phyloP scores from a whole-genome alignment of 2,797 vertebrate species.

The Cyclura pinguis region DNA sequence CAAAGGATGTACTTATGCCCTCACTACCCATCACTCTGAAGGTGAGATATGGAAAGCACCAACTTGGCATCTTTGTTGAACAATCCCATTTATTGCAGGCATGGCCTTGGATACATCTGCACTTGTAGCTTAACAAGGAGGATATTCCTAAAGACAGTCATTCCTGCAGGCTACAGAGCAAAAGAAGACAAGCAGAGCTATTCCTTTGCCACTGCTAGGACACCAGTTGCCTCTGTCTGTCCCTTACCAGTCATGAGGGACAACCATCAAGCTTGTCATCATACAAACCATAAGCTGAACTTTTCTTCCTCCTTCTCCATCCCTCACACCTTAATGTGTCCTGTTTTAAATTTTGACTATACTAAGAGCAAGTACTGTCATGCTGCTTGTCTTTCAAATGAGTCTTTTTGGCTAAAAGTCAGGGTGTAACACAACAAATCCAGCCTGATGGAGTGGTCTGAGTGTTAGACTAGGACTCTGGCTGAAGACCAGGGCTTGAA shows the following conservation, averaged over 20 bases:
- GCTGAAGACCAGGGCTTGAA: no score
- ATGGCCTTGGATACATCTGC: not conserved
- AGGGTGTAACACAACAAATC: no score
- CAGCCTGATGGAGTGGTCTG: no score
- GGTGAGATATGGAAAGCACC: not conserved
- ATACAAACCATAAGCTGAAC: not conserved
- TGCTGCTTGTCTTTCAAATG: no score
- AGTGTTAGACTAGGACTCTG: no score
- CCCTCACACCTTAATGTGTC: no score
- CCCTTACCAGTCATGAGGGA: not conserved
- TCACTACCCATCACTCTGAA: not conserved
- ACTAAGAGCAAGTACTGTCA: no score
- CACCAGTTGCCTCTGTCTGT: not conserved
- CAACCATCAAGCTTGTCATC: no score
- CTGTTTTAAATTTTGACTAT: no score
- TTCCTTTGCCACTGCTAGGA: not conserved
- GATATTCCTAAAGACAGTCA: not conserved
- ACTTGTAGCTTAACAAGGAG: not conserved
- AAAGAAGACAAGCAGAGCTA: not conserved
- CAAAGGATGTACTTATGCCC: not conserved
- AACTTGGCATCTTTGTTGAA: not conserved
- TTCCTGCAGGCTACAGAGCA: not conserved
- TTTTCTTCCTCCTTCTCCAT: not conserved
- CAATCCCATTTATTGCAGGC: not conserved
- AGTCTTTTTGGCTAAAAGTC: no score